phyloP scores from a whole-genome alignment of 1,140 invertebrate genomes.

The Belonocnema kinseyi region DNA sequence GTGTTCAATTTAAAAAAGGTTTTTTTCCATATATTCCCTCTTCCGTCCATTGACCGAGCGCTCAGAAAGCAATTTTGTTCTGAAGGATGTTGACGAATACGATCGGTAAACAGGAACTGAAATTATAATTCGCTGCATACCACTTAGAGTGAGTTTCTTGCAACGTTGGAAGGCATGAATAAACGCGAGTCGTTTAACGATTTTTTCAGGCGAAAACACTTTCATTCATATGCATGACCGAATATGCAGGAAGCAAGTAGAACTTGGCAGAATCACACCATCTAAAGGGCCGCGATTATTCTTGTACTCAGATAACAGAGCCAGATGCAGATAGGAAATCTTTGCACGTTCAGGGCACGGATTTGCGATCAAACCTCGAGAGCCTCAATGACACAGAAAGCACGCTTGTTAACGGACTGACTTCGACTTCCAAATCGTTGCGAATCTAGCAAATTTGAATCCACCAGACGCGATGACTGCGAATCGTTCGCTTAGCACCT shows the following conservation, averaged over 20 bases:
- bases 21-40: neutral
- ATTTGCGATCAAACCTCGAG: conserved; percentile 15
- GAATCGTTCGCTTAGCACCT: conserved; percentile 25
- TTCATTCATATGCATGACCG: conserved; percentile 63
- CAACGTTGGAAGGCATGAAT: conserved; percentile 51
- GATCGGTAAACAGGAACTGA: conserved; percentile 31
- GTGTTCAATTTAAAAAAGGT: neutral
- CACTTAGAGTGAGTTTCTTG: conserved; percentile 31
- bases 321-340: conserved; percentile 26
- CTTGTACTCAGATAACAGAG: conserved; percentile 32
- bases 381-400: neutral
- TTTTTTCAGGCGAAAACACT: conserved; percentile 54
- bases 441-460: conserved; percentile 18
- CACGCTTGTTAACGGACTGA: conserved; percentile 22
- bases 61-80: conserved; percentile 32
- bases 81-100: conserved; percentile 20
- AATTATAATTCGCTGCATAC: conserved; percentile 53
- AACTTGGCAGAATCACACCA: conserved; percentile 15
- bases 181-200: conserved; percentile 59
- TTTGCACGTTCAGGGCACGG: conserved; percentile 22
- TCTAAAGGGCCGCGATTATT: conserved; percentile 61
- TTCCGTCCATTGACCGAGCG: neutral
- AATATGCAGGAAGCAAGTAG: conserved; percentile 40
- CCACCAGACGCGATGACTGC: neutral
- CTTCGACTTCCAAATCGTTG: conserved; percentile 25